Evolutionary conservation across 2,888 invertebrate genomes (phyloP), one percentile per base, ranked within the genome.

Genomic region (Eristalis intricaria): DNA sequence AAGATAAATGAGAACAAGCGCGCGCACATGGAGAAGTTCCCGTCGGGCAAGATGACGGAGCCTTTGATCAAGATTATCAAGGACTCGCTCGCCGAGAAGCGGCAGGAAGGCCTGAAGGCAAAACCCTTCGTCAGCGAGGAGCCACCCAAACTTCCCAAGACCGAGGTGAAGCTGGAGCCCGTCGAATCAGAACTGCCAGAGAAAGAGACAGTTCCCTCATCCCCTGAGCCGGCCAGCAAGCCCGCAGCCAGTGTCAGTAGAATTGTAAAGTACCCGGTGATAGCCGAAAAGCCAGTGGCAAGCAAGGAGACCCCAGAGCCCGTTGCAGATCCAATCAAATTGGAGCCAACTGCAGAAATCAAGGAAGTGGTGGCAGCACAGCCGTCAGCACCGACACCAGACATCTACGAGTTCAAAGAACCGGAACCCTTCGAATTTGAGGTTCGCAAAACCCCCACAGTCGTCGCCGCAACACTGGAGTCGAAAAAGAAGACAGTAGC

Each of bases 371-470:
- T 64, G 11, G 10, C 80, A 58, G 76, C 70, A 61, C 80, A 88
- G 2, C 70, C 86, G 10, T 89, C 86, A 26, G 70, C 89, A 13
- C 88, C 89, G 0, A 90, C 90, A 2, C 89, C 91, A 75, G 97
- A 97, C 91, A 95, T 97, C 84, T 97, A 97, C 91, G 97, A 97
- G 92, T 97, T 97, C 91, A 97, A 97, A 92, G 97, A 97, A 92
- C 97, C 97, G 0, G 97, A 97, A 92, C 97, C 97, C 0, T 97
- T 97, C 91, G 97, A 97, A 91, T 95, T 97, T 89, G 97, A 97
- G 92, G 94, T 96, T 10, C 95, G 96, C 71, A 93, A 93, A 88
- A 71, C 90, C 1, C 32, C 75, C 4, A 63, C 75, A 11, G 15
- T 76, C 15, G 22, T 60, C 13, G 50, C 84, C 4, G 68, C 68